Evolutionary conservation across 1,140 invertebrate species (phyloP).

Genomic region (Ostrea edulis): DNA sequence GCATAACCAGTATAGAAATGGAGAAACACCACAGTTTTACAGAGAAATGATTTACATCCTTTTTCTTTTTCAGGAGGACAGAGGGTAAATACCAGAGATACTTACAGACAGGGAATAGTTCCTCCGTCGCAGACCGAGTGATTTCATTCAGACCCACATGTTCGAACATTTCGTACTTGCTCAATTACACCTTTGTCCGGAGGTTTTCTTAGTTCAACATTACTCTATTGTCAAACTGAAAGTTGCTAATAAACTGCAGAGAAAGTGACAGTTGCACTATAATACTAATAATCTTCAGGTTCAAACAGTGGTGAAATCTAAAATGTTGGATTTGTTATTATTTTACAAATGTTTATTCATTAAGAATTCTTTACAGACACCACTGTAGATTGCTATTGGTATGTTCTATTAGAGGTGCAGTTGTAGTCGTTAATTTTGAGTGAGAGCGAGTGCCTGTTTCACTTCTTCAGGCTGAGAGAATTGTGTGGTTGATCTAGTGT

Average conservation of each 20-base stretch:
- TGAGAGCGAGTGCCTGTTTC: background rate
- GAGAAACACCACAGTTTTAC: too few species aligned
- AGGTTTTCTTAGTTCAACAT: slow-evolving; percentile 20
- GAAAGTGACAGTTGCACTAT: background rate
- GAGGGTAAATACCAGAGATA: background rate
- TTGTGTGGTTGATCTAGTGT: background rate
- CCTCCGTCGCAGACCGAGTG: background rate
- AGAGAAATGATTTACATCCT: background rate
- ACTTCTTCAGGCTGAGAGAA: background rate
- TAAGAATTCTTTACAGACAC: background rate
- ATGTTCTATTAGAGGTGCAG: slow-evolving; percentile 13
- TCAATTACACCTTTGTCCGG: slow-evolving; percentile 31
- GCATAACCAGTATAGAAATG: too few species aligned
- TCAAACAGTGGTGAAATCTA: background rate
- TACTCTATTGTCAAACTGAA: slow-evolving; percentile 4
- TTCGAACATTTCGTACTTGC: slow-evolving; percentile 34
- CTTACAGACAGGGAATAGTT: background rate
- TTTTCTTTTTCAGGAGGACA: background rate
- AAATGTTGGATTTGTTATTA: slow-evolving; percentile 22
- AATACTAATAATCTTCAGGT: slow-evolving; percentile 25
- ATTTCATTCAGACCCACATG: slow-evolving; percentile 29
- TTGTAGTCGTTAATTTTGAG: slow-evolving; percentile 7
- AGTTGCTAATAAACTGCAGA: background rate
- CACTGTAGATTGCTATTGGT: slow-evolving; percentile 32
- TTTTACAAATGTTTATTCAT: slow-evolving; percentile 32